Evolutionary conservation across 2,888 invertebrate genomes (phyloP).

Genomic region (Antheraea yamamai): DNA sequence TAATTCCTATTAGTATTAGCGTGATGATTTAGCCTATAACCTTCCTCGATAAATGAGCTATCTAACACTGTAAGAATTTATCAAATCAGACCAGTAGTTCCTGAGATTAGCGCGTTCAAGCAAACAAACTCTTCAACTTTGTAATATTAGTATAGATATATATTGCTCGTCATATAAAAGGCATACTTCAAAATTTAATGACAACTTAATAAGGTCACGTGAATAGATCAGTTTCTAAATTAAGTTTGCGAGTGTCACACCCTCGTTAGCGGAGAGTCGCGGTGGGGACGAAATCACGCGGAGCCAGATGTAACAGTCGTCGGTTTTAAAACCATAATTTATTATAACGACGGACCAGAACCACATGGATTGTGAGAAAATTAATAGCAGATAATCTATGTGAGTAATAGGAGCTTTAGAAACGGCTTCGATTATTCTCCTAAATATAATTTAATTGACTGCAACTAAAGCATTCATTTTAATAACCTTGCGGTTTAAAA

Average conservation of each 20-base stretch:
- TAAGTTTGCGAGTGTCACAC: conserved; percentile 62
- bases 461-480: neutral
- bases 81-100: too few species aligned
- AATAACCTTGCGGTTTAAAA: neutral
- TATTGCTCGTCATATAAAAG: neutral
- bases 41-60: too few species aligned
- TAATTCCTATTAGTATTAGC: too few species aligned
- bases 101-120: too few species aligned
- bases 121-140: too few species aligned
- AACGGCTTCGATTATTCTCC: conserved; percentile 13
- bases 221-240: conserved; percentile 62
- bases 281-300: conserved; percentile 41
- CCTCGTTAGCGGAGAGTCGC: conserved; percentile 48
- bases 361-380: conserved; percentile 47
- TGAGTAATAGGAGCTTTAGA: conserved; percentile 21
- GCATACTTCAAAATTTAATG: conserved; percentile 38
- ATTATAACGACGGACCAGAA: conserved; percentile 45
- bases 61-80: too few species aligned
- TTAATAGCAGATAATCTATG: conserved; percentile 48
- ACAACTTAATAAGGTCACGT: conserved; percentile 48
- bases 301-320: conserved; percentile 45
- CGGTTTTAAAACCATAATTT: conserved; percentile 53
- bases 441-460: conserved; percentile 7
- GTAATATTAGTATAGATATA: too few species aligned
- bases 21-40: too few species aligned